Evolutionary conservation across 2,797 vertebrate species (phyloP).

Genomic region (Gadopsis bispinosus): DNA sequence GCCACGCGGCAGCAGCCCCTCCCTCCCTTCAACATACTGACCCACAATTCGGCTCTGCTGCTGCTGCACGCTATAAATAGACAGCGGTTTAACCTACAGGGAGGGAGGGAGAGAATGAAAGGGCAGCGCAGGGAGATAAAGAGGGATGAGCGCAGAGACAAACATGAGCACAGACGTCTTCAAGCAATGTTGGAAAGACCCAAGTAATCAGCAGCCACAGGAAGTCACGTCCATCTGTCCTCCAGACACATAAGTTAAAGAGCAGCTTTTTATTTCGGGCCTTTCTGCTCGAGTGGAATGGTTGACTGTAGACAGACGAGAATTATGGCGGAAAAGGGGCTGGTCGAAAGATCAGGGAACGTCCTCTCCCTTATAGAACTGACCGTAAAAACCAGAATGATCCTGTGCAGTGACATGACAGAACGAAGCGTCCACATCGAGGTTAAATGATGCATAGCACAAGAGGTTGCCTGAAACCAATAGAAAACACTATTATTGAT

Average conservation of each 20-base stretch:
- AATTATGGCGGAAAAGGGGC: not conserved
- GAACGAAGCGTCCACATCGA: not conserved
- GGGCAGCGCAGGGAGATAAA: constrained; percentile 34
- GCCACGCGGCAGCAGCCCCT: constrained; percentile 47
- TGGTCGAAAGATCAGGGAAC: constrained; percentile 3
- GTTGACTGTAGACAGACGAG: constrained; percentile 20
- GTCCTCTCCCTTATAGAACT: constrained; percentile 13
- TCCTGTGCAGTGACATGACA: not conserved
- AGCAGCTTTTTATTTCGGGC: constrained; percentile 1
- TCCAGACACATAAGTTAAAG: constrained; percentile 22
- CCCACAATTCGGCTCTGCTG: constrained; percentile 76
- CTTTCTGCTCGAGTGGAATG: constrained; percentile 21
- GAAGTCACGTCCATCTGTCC: constrained; percentile 46
- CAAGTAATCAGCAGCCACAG: constrained; percentile 30
- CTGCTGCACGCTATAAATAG: constrained; percentile 77
- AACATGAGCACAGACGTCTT: constrained; percentile 30
- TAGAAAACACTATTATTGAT: not conserved
- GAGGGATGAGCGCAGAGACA: constrained; percentile 39
- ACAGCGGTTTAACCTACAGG: constrained; percentile 72
- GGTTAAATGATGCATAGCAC: constrained; percentile 10
- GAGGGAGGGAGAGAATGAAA: constrained; percentile 36
- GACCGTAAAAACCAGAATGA: not conserved
- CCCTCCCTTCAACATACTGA: constrained; percentile 79
- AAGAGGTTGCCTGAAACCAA: not conserved
- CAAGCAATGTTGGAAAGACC: not conserved